Percentiles rank a stretch among this genome's conserved stretches.
phyloP scores from a whole-genome alignment of 2,888 invertebrate genomes.

The Zygaena filipendulae region DNA sequence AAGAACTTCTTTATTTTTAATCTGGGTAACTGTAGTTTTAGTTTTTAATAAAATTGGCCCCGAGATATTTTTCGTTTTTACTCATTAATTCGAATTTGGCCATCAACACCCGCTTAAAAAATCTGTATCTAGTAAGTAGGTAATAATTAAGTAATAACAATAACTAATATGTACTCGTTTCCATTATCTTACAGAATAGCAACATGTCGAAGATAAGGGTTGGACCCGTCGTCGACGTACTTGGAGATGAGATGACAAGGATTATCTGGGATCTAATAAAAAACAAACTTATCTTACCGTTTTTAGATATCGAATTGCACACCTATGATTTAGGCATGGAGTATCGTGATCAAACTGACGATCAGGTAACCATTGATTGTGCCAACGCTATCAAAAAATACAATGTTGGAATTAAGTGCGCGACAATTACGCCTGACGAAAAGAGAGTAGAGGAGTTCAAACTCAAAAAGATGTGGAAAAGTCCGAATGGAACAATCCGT shows the following conservation, averaged over 20 bases:
- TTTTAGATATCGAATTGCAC: conserved; percentile 94
- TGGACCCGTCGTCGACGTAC: conserved; percentile 91
- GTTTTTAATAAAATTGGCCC: too few relatives aligned
- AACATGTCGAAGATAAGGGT: conserved; percentile 76
- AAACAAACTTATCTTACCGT: conserved; percentile 95
- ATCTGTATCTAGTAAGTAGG: too few relatives aligned
- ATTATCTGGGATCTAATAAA: conserved; percentile 99
- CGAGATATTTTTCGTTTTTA: too few relatives aligned
- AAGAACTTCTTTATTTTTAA: too few relatives aligned
- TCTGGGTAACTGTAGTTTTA: too few relatives aligned
- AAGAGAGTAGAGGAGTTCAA: conserved; percentile 93
- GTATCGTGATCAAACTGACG: conserved; percentile 92
- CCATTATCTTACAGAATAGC: too few relatives aligned
- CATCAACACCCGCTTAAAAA: too few relatives aligned
- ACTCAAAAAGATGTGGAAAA: conserved; percentile 91
- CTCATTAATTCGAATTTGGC: too few relatives aligned
- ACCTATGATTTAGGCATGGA: conserved; percentile 96
- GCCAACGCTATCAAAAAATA: conserved; percentile 97
- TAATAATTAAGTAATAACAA: too few relatives aligned
- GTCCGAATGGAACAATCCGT: conserved; percentile 89
- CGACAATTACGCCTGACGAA: conserved; percentile 98
- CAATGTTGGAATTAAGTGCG: conserved; percentile 99
- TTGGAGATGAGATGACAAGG: conserved; percentile 97
- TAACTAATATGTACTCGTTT: too few relatives aligned
- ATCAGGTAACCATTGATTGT: conserved; percentile 96